phyloP scores from a whole-genome alignment of 2,888 invertebrate species.

The Chymomyza procnemis region DNA sequence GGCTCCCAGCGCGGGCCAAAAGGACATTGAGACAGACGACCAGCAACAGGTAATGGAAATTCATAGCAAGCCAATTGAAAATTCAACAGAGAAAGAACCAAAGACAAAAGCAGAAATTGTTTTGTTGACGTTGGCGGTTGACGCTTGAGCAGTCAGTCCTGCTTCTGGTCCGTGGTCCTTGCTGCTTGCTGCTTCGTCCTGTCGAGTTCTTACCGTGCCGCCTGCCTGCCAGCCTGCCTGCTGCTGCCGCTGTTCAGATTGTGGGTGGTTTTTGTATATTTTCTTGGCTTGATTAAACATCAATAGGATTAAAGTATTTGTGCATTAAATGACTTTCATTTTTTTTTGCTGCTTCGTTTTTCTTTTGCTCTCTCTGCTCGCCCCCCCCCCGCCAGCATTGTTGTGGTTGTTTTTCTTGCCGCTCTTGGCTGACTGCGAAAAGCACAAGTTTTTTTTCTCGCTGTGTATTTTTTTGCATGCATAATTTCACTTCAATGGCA shows the following conservation, averaged over 20 bases:
- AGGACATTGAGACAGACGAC: background rate
- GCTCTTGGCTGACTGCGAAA: slow-evolving; percentile 20
- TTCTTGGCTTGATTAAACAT: slow-evolving; percentile 60
- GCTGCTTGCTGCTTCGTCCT: too few species aligned
- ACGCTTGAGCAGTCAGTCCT: background rate
- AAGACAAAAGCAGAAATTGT: slow-evolving; percentile 51
- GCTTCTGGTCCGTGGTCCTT: background rate
- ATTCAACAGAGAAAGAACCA: slow-evolving; percentile 41
- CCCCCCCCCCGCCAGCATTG: too few species aligned
- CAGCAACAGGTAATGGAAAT: slow-evolving; percentile 40
- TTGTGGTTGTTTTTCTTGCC: background rate
- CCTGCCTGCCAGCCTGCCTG: too few species aligned
- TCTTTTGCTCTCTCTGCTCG: background rate
- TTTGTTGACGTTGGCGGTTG: slow-evolving; percentile 30
- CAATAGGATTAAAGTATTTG: slow-evolving; percentile 68
- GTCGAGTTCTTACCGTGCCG: background rate
- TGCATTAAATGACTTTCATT: slow-evolving; percentile 10
- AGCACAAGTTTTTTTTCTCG: background rate
- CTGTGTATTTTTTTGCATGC: slow-evolving; percentile 26
- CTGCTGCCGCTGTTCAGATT: too few species aligned
- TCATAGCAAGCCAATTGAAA: slow-evolving; percentile 60
- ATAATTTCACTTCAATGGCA: slow-evolving; percentile 37
- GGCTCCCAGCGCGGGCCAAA: background rate
- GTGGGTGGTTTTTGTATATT: slow-evolving; percentile 8
- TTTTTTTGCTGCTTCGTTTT: background rate